Evolutionary conservation across 2,797 vertebrate species (phyloP).

Genomic region (Cephalopachus bancanus): DNA sequence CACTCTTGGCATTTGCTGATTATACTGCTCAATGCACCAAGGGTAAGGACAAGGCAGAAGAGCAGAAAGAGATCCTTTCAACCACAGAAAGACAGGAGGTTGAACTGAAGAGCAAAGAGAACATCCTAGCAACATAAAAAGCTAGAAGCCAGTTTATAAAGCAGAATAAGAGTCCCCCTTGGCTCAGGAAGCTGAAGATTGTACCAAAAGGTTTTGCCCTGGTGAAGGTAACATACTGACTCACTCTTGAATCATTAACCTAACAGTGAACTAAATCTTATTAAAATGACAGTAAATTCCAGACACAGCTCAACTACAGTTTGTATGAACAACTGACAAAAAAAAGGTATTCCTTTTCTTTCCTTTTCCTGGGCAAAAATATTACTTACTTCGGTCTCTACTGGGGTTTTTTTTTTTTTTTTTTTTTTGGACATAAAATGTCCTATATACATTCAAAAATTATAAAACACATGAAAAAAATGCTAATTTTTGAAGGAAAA

Average conservation of each 20-base stretch:
- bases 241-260: constrained; percentile 48
- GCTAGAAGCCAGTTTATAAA: not conserved
- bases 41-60: not conserved
- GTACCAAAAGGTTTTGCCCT: not conserved
- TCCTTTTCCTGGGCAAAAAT: not conserved
- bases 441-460: constrained; percentile 29
- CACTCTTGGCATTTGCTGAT: not conserved
- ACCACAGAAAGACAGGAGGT: not conserved
- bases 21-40: not conserved
- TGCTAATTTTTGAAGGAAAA: not conserved
- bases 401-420: not conserved
- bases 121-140: not conserved
- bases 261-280: constrained; percentile 42
- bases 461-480: constrained; percentile 20
- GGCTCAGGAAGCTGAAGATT: constrained; percentile 16
- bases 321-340: not conserved
- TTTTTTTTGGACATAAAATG: not conserved
- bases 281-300: constrained; percentile 61
- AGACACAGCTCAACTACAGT: not conserved
- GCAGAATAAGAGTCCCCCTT: not conserved
- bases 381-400: not conserved
- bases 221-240: constrained; percentile 34
- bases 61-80: not conserved
- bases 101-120: not conserved
- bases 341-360: not conserved